phyloP scores from a whole-genome alignment of 2,113 vertebrate genomes.

The Bombycilla garrulus region DNA sequence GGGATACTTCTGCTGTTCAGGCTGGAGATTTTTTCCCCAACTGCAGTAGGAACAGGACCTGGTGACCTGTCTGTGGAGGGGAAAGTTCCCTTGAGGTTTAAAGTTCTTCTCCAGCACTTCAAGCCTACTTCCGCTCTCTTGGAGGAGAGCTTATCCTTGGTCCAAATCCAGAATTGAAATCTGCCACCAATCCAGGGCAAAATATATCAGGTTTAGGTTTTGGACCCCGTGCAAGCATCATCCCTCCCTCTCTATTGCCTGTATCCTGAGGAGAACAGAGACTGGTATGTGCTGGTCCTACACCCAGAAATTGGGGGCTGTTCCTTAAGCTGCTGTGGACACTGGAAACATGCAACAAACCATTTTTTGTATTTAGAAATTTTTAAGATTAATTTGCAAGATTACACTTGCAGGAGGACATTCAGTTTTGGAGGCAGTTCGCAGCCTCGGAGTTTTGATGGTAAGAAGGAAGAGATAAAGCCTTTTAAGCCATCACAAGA shows the following conservation, averaged over 20 bases:
- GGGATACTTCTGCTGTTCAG: background rate
- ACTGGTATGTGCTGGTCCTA: background rate
- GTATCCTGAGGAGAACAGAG: background rate
- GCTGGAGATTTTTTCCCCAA: background rate
- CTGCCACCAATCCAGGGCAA: background rate
- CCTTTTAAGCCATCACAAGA: background rate
- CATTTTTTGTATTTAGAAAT: background rate
- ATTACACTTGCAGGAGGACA: background rate
- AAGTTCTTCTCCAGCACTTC: background rate
- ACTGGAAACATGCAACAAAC: background rate
- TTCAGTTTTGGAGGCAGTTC: background rate
- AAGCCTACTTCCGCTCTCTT: background rate
- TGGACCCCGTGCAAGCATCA: background rate
- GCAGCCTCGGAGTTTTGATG: background rate
- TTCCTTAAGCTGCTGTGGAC: background rate
- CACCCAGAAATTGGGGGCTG: background rate
- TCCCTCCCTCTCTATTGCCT: background rate
- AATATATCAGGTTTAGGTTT: background rate
- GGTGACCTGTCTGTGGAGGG: rapidly evolving
- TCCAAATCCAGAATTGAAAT: background rate
- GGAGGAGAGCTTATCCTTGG: background rate
- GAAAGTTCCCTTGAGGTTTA: background rate
- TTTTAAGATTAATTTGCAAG: background rate
- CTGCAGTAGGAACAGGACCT: background rate
- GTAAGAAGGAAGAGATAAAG: background rate